Evolutionary conservation across 2,888 invertebrate species (phyloP), one percentile per base, ranked within the genome.

Genomic region (Polydrusus tereticollis): DNA sequence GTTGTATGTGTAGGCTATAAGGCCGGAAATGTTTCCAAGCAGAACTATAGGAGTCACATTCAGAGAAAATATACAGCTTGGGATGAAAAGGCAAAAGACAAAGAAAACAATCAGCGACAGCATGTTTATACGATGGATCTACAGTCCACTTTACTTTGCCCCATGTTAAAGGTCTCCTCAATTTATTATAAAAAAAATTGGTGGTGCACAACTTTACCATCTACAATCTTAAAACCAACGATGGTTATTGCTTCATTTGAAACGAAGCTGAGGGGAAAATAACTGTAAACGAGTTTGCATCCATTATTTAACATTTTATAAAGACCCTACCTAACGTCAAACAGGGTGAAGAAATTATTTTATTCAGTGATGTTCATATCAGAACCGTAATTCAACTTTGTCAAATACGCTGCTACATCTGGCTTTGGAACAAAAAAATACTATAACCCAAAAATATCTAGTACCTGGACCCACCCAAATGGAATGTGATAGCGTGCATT

Each of bases 161-260:
- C 80, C 0, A 63, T 76, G 41, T 14, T 80, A 20, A 72, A 66
- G 60, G 75, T 76, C 23, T 73, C 72, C 38, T 72, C 43, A 72
- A 43, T 75, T 2, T 80, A 79, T 69, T 80, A 77, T 64, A 80
- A 80, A 67, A 78, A 7, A 81, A 80, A 69, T 69, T 81, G 12
- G 72, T 72, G 8, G 75, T 77, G 12, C 80, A 81, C 58, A 80
- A 81, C 69, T 81, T 79, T 67, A 80, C 78, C 4, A 47, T 80
- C 7, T 80, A 71, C 43, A 59, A 81, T 72, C 38, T 79, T 16
- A 50, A 12, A 21, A 50, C 18, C 7, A 50, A 50, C 1, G 50
- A 50, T 4, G 50, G 12, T 21, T 21, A 50, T 50, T 38, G 36
- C 36, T 38, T 38, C 26, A n/a, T n/a, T n/a, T n/a, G n/a, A n/a